Conservation (phyloP, 2,113 vertebrate genomes). For the Smithornis capensis region DNA sequence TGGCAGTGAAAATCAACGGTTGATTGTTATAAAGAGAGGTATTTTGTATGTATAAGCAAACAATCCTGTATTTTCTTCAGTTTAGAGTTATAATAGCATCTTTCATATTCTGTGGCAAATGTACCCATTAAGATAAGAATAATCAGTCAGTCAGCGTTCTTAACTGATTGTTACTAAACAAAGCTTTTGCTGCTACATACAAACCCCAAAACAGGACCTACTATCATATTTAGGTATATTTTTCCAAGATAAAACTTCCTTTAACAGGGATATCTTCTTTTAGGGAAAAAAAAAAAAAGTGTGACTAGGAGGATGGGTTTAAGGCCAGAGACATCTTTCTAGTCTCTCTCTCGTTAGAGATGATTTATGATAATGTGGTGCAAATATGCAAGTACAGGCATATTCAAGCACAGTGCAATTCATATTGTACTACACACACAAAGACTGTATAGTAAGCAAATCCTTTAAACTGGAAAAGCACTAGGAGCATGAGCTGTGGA, state of each 20-base stretch:
- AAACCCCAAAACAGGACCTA: neutral
- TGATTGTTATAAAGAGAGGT: neutral
- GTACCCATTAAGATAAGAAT: neutral
- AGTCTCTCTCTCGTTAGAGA: neutral
- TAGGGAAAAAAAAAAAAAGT: neutral
- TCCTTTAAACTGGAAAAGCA: neutral
- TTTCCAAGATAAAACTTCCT: neutral
- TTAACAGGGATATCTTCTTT: neutral
- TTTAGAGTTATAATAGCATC: neutral
- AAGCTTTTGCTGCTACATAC: neutral
- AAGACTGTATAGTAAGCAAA: neutral
- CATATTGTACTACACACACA: fast-evolving
- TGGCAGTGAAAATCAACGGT: neutral
- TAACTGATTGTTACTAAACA: neutral
- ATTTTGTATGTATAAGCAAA: neutral
- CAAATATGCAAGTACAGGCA: neutral
- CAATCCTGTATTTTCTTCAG: neutral
- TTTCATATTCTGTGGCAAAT: constrained; percentile 7
- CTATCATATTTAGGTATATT: neutral
- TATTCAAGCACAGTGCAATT: neutral
- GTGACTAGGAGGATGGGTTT: neutral
- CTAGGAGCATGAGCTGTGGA: neutral
- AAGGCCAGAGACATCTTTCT: neutral
- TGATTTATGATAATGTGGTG: neutral
- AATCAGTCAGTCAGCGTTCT: neutral